A percentile compares a stretch with the other conserved stretches of the same genome.
phyloP scores from a whole-genome alignment of 1,140 invertebrate species.

The Leguminivora glycinivorella region DNA sequence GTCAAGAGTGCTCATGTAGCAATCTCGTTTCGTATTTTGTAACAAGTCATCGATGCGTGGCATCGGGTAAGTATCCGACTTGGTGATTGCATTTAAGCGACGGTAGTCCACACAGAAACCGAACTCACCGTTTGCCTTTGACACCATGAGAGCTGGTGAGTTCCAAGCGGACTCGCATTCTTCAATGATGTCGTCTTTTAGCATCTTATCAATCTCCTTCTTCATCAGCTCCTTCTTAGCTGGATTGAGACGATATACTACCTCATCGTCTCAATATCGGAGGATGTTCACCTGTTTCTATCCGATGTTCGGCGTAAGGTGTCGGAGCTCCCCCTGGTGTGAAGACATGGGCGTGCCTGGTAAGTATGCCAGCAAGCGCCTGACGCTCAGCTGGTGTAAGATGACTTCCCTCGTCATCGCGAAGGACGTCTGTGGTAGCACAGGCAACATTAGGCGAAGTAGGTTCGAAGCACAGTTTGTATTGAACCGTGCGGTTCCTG shows the following conservation, averaged over 20 bases:
- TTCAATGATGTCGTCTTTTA: too few species aligned
- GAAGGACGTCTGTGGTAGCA: background rate
- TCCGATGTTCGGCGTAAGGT: constrained; percentile 30
- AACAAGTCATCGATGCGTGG: too few species aligned
- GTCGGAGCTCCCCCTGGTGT: constrained; percentile 29
- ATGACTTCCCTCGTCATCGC: constrained; percentile 27
- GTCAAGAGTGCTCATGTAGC: too few species aligned
- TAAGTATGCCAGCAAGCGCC: constrained; percentile 11
- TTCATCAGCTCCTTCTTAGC: background rate
- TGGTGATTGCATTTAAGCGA: too few species aligned
- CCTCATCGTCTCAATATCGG: constrained; percentile 32
- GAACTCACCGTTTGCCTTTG: too few species aligned
- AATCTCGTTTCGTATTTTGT: too few species aligned
- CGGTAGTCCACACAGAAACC: too few species aligned
- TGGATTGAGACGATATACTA: background rate
- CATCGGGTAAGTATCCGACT: too few species aligned
- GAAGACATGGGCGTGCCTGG: background rate
- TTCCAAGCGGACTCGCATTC: too few species aligned
- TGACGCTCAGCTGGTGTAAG: constrained; percentile 1
- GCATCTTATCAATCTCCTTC: too few species aligned
- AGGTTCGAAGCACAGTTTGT: background rate
- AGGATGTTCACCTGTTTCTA: constrained; percentile 33
- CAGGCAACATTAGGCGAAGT: background rate
- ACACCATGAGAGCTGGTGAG: too few species aligned
- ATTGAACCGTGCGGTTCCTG: background rate